Percentiles rank a stretch among this genome's conserved stretches.
These are phyloP conservation scores for Augochlorella aurata DNA, from an alignment of 2,888 invertebrate genomes.

Conservation along the genomic window DNA sequence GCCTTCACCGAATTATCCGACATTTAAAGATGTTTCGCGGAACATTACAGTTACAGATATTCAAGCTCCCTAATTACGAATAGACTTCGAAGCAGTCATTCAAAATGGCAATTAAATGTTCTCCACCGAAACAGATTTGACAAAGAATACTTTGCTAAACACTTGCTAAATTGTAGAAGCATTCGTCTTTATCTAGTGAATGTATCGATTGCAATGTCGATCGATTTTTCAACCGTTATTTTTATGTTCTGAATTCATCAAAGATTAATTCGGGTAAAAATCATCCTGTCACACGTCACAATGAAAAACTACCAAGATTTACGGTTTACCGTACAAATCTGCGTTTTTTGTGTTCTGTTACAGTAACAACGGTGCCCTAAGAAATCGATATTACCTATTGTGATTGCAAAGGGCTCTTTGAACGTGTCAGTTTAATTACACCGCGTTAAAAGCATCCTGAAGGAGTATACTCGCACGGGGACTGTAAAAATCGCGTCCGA, in stretches of 20 bases:
- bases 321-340: not conserved
- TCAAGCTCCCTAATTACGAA: not conserved
- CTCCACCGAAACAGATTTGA: not conserved
- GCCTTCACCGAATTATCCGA: not conserved
- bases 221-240: not conserved
- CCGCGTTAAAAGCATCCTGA: not conserved
- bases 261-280: not conserved
- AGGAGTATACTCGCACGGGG: not conserved
- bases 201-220: not conserved
- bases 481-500: not conserved
- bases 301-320: not conserved
- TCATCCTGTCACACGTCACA: not conserved
- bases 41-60: not conserved
- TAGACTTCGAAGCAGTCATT: not conserved
- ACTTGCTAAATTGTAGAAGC: too few species aligned
- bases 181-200: not conserved
- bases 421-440: not conserved
- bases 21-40: not conserved
- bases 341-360: not conserved
- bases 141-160: not conserved
- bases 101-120: not conserved
- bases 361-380: not conserved
- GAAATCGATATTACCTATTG: not conserved
- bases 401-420: not conserved
- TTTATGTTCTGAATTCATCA: not conserved